Evolutionary conservation across 2,113 vertebrate genomes (phyloP).

Genomic region (Bubo scandiacus): DNA sequence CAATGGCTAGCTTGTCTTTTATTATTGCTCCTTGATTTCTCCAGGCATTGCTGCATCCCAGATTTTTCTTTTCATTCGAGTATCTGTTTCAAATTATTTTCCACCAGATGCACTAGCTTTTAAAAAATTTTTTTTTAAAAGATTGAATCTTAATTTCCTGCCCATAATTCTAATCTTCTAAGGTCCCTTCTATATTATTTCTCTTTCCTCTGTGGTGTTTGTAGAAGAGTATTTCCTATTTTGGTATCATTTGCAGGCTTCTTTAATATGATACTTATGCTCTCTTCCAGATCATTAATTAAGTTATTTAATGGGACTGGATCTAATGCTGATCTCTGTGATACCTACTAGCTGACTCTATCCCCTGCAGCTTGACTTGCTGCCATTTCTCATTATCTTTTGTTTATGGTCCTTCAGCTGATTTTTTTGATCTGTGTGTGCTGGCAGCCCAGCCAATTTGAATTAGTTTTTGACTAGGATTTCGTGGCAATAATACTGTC

Average conservation of each 20-base stretch:
- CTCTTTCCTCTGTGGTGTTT: neutral
- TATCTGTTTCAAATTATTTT: conserved; percentile 46
- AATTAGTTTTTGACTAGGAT: conserved; percentile 12
- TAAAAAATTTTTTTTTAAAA: neutral
- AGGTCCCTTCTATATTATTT: neutral
- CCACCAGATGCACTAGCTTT: neutral
- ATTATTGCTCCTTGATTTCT: conserved; percentile 7
- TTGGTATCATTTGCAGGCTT: neutral
- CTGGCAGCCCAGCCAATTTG: conserved; percentile 1
- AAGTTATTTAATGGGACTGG: conserved; percentile 25
- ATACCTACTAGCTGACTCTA: neutral
- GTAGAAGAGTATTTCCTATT: conserved; percentile 3
- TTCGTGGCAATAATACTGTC: neutral
- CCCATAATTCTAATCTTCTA: neutral
- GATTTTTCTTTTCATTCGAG: neutral
- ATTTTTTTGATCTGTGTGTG: neutral
- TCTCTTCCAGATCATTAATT: conserved; percentile 2
- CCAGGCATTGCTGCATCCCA: neutral
- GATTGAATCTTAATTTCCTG: conserved; percentile 31
- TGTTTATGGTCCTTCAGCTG: conserved; percentile 18
- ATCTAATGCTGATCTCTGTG: neutral
- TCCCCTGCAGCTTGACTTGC: neutral
- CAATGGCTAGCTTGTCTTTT: neutral
- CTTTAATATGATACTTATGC: neutral
- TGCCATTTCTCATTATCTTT: conserved; percentile 34